Evolutionary conservation across 2,113 vertebrate genomes (phyloP).

Genomic region (Ceyx margarethae): DNA sequence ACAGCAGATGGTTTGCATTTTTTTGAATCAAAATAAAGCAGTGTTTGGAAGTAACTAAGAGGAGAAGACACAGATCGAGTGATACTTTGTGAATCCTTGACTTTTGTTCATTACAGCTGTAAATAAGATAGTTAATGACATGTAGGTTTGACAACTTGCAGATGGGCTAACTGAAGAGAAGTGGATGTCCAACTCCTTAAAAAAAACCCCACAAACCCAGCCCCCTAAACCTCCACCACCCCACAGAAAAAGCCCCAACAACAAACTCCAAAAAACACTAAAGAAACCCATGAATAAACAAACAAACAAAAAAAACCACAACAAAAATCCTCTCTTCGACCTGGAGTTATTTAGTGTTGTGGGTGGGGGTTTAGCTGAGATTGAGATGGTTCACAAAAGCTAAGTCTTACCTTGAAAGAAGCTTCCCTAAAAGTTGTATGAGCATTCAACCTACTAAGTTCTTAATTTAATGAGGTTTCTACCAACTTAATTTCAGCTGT

Average conservation of each 20-base stretch:
- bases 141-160: conserved; percentile 81
- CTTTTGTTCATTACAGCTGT: conserved; percentile 83
- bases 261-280: not conserved
- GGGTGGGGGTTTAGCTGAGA: conserved; percentile 19
- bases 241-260: not conserved
- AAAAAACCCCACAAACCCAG: not conserved
- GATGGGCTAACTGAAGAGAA: conserved; percentile 80
- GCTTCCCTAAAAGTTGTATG: not conserved
- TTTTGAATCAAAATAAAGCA: conserved; percentile 79
- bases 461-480: not conserved
- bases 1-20: conserved; percentile 85
- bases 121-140: conserved; percentile 83
- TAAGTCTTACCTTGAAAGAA: conserved; percentile 45
- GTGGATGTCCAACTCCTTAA: conserved; percentile 63
- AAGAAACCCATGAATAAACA: not conserved
- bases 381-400: conserved; percentile 47
- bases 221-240: too few relatives aligned
- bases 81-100: conserved; percentile 83
- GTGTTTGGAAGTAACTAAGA: conserved; percentile 75
- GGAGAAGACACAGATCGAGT: conserved; percentile 72
- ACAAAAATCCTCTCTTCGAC: conserved; percentile 39
- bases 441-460: not conserved
- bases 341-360: conserved; percentile 66
- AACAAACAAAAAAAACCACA: too few relatives aligned
- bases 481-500: not conserved